Evolutionary conservation across 2,113 vertebrate species (phyloP), one percentile per base, ranked within the genome.

Genomic region (Upupa epops): DNA sequence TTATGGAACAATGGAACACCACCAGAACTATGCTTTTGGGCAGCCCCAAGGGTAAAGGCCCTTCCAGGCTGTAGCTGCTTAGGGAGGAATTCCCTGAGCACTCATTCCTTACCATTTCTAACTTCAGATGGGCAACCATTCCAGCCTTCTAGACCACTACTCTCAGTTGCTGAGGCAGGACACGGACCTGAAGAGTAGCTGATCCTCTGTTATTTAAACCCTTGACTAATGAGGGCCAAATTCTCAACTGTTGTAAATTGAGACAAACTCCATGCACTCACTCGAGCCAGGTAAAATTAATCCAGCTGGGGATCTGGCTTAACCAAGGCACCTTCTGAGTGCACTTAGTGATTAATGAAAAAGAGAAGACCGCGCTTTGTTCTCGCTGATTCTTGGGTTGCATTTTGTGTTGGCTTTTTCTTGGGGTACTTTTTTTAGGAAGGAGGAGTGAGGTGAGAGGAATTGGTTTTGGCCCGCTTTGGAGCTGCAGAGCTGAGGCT

Each of bases 261-360:
- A 92, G 89, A 95, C 32, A 75, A 64, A 71, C 72, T 91, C 51
- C 65, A 52, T 92, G 49, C 66, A 64, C 78, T 90, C 71, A 79
- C 36, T 95, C 60, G 80, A 76, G 70, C 52, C 51, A 79, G 45
- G 55, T 82, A 89, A 94, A 84, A 22, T 58, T 86, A 90, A 86
- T 81, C n/a, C 95, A 94, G 70, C 74, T 90, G 89, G 95, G 65
- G 42, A 72, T 78, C 65, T 90, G 46, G 58, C 91, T 92, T 64
- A 92, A 86, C 54, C 52, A 92, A 29, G 37, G 42, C 51, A 92
- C 72, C 31, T 83, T 91, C 73, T 37, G 29, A 93, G 51, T 70
- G 25, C 60, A 73, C 69, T 86, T 89, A 63, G 31, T 73, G 40
- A 90, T 79, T 83, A 70, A 86, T n/a, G 58, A 92, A 71, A 93